Evolutionary conservation across 2,113 vertebrate genomes (phyloP).

Genomic region (Herpetotheres cachinnans): DNA sequence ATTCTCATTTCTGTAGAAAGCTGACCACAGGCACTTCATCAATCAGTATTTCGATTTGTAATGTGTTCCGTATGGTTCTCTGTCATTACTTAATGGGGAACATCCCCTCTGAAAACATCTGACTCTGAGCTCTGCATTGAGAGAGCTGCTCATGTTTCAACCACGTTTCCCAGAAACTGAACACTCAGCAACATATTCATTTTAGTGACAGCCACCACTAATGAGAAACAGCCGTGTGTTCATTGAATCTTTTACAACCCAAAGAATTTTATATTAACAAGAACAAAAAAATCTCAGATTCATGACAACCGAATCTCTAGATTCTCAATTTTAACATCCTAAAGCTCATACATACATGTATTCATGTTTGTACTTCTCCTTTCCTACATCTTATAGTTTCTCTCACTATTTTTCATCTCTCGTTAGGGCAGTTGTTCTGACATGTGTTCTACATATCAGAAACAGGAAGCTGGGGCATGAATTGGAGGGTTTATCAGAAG

Average conservation of each 20-base stretch:
- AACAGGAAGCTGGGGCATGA: slow-evolving; percentile 8
- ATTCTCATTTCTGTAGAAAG: slow-evolving; percentile 73
- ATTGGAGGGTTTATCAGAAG: slow-evolving; percentile 1
- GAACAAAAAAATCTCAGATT: neutral
- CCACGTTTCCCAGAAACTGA: slow-evolving; percentile 72
- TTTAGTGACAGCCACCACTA: slow-evolving; percentile 70
- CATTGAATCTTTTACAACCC: slow-evolving; percentile 31
- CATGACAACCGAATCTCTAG: neutral
- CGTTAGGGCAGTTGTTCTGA: neutral
- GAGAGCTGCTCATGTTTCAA: slow-evolving; percentile 68
- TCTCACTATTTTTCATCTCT: neutral
- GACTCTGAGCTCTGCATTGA: slow-evolving; percentile 46
- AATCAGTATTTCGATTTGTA: slow-evolving; percentile 72
- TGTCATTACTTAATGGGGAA: slow-evolving; percentile 71
- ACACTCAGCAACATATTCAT: slow-evolving; percentile 73
- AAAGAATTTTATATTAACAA: slow-evolving; percentile 31
- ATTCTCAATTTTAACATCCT: neutral
- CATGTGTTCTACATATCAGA: neutral
- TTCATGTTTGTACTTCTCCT: neutral
- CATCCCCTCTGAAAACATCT: slow-evolving; percentile 69
- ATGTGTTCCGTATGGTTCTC: slow-evolving; percentile 69
- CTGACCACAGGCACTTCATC: slow-evolving; percentile 74
- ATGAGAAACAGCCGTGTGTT: slow-evolving; percentile 65
- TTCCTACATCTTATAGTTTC: neutral
- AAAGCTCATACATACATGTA: neutral